Evolutionary conservation across 1,140 invertebrate species (phyloP).

Genomic region (Sinonovacula constricta): DNA sequence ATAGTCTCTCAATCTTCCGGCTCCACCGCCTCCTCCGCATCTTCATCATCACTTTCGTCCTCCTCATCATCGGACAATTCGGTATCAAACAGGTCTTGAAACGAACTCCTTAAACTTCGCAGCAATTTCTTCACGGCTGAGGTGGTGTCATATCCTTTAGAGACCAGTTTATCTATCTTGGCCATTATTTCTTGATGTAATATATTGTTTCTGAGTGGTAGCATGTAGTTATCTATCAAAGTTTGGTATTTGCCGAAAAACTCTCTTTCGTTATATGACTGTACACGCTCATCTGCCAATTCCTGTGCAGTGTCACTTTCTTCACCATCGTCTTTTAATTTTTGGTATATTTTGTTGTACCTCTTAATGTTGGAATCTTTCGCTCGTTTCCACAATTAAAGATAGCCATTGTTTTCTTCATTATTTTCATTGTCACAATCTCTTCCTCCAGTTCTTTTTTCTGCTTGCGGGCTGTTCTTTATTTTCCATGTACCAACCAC

Average conservation of each 20-base stretch:
- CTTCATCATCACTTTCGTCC: conserved; percentile 19
- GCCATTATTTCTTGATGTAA: conserved; percentile 5
- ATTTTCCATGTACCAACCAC: no score
- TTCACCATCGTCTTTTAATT: no score
- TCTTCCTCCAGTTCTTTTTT: no score
- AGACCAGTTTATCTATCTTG: conserved; percentile 3
- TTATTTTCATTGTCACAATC: no score
- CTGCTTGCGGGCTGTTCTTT: no score
- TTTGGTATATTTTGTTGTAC: no score
- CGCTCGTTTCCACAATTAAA: no score
- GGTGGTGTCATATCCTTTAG: not conserved
- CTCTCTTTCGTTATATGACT: no score
- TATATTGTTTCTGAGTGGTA: conserved; percentile 11
- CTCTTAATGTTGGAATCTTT: no score
- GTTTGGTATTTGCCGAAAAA: not conserved
- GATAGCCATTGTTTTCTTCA: no score
- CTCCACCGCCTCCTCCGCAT: not conserved
- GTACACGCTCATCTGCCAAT: no score
- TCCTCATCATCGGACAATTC: conserved; percentile 22
- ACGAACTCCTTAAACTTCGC: not conserved
- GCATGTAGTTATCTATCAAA: conserved; percentile 3
- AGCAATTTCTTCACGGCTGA: conserved; percentile 9
- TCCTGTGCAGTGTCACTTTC: no score
- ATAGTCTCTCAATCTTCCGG: not conserved
- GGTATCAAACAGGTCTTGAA: conserved; percentile 9